Evolutionary conservation across 2,113 vertebrate genomes (phyloP).

Genomic region (Scomber scombrus): DNA sequence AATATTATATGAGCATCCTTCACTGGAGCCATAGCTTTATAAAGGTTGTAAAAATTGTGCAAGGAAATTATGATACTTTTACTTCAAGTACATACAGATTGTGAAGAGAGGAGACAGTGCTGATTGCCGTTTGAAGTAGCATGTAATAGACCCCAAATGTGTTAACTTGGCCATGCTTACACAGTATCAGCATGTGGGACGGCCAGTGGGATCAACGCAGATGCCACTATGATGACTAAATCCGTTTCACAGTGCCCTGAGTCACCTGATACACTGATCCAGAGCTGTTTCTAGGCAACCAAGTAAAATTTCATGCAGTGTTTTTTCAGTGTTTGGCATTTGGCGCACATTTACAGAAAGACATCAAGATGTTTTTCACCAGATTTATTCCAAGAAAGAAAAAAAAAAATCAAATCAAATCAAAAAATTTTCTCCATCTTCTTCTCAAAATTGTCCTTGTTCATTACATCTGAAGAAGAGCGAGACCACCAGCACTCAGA

Average conservation of each 20-base stretch:
- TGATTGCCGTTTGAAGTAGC: not conserved
- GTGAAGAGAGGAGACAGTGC: not conserved
- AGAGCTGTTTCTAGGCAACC: not conserved
- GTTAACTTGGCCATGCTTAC: conserved; percentile 12
- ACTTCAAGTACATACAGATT: not conserved
- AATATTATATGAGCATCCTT: not conserved
- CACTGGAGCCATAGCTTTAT: too few relatives aligned
- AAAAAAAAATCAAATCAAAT: conserved; percentile 33
- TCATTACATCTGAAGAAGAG: conserved; percentile 65
- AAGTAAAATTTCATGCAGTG: not conserved
- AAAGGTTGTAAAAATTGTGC: too few relatives aligned
- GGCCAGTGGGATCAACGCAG: conserved; percentile 20
- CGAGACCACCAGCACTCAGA: conserved; percentile 66
- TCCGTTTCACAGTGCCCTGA: not conserved
- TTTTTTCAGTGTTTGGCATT: not conserved
- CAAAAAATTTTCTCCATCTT: conserved; percentile 53
- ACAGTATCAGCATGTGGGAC: conserved; percentile 21
- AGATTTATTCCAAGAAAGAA: conserved; percentile 82
- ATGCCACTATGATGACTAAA: conserved; percentile 25
- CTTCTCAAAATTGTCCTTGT: conserved; percentile 59
- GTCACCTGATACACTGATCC: not conserved
- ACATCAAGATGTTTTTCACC: conserved; percentile 63
- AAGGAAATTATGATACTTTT: not conserved
- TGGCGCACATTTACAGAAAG: conserved; percentile 31
- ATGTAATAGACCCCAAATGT: not conserved